Conservation (phyloP, 2,113 vertebrate genomes). For the Equus quagga region DNA sequence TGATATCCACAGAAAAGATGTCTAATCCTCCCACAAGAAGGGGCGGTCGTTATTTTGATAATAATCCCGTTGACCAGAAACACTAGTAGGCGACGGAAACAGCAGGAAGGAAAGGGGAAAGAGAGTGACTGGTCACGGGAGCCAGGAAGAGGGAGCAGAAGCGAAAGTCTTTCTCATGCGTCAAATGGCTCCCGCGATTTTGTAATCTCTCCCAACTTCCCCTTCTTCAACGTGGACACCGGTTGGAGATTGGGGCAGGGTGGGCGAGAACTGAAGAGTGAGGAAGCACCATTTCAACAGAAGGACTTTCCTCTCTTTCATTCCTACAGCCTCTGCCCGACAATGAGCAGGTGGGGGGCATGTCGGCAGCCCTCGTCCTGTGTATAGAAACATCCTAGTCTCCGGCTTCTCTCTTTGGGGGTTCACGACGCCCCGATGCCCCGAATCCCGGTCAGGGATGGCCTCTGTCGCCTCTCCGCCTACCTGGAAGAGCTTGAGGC, state of each 20-base stretch:
- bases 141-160: not conserved
- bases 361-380: accelerated
- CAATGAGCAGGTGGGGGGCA: accelerated
- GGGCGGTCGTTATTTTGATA: too few relatives aligned
- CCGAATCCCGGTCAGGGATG: accelerated
- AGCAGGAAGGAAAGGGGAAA: accelerated
- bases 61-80: accelerated
- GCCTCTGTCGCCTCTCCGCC: constrained; percentile 39
- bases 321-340: not conserved
- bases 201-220: constrained; percentile 34
- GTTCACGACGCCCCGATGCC: not conserved
- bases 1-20: not conserved
- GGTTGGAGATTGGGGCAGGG: accelerated
- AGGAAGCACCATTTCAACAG: not conserved
- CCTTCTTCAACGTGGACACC: not conserved
- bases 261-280: accelerated
- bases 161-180: not conserved
- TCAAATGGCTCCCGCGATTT: not conserved
- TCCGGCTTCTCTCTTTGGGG: not conserved
- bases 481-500: constrained; percentile 76
- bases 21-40: not conserved
- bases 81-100: accelerated
- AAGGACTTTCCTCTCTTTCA: accelerated
- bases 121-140: not conserved
- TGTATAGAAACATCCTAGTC: accelerated